Evolutionary conservation across 2,113 vertebrate species (phyloP).

Genomic region (Pitta sordida): DNA sequence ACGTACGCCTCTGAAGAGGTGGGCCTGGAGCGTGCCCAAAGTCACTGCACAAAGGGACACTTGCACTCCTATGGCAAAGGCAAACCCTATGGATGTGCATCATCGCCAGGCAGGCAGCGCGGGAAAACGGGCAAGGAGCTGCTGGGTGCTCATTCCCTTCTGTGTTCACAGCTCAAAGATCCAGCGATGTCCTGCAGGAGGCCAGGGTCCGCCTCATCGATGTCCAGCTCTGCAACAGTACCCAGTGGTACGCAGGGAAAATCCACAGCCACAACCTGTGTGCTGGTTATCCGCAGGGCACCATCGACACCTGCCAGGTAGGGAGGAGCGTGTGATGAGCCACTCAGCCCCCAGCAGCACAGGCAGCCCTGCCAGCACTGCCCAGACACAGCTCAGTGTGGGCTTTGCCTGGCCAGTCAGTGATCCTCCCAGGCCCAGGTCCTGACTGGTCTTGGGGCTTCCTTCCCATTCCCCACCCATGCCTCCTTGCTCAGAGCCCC

Average conservation of each 20-base stretch:
- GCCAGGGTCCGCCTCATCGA: fast-evolving
- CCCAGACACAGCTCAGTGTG: background rate
- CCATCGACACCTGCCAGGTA: background rate
- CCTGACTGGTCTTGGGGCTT: background rate
- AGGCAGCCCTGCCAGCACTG: background rate
- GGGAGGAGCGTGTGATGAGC: background rate
- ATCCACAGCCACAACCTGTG: background rate
- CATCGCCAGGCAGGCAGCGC: fast-evolving
- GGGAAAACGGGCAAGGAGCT: background rate
- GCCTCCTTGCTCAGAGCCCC: background rate
- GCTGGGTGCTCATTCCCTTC: background rate
- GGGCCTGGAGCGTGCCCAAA: fast-evolving
- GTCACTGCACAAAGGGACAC: no score
- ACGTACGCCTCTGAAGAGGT: fast-evolving
- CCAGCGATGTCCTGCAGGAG: fast-evolving
- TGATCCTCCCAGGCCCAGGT: background rate
- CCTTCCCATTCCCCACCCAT: background rate
- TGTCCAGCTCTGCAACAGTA: background rate
- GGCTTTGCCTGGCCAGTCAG: background rate
- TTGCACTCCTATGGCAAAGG: no score
- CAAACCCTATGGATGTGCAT: fast-evolving
- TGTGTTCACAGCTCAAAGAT: background rate
- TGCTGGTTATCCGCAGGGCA: background rate
- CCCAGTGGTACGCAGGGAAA: fast-evolving
- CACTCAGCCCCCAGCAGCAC: background rate